Evolutionary conservation across 1,140 invertebrate species (phyloP), one percentile per base, ranked within the genome.

Genomic region (Antheraea pernyi): DNA sequence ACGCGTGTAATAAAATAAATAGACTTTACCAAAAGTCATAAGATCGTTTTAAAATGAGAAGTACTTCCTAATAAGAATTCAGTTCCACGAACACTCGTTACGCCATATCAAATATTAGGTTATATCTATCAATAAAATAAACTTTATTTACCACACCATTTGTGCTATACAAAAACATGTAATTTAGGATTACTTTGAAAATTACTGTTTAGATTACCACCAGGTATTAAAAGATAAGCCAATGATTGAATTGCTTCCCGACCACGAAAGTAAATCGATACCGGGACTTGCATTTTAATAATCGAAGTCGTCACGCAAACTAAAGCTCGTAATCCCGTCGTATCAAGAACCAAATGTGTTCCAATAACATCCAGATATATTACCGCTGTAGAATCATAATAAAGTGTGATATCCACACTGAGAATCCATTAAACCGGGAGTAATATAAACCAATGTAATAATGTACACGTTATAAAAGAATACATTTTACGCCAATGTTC

Each of bases 371-470:
- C 72, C 81, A 78, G 75, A 80, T 73, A 81, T 69, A 83, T 84
- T 81, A 84, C 77, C 73, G 75, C 71, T 69, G 61, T 36, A 70
- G 80, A 85, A 79, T 85, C 78, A 83, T 85, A 87, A 86, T 86
- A 88, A 89, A 88, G 85, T 74, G 73, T 81, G 73, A 79, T 77
- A 79, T 82, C 60, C 67, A 71, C 76, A 76, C 65, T 84, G 83
- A 84, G 85, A 80, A 87, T 89, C 84, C 83, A 89, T 89, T 89
- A 89, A 81, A 80, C 79, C 84, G 74, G 48, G 81, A 73, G 78
- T 84, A 86, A 83, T 84, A 86, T 83, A 85, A 81, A 82, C 76
- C 75, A 80, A 36, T 61, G 60, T 69, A 81, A 72, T 81, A 75
- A 80, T 59, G 67, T 64, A 83, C 73, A 77, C 68, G 77, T 82